Evolutionary conservation across 92 coral and sea anemone genomes (phyloP), one percentile per base, ranked within the genome.

Genomic region (Zoanthus solanderi): DNA sequence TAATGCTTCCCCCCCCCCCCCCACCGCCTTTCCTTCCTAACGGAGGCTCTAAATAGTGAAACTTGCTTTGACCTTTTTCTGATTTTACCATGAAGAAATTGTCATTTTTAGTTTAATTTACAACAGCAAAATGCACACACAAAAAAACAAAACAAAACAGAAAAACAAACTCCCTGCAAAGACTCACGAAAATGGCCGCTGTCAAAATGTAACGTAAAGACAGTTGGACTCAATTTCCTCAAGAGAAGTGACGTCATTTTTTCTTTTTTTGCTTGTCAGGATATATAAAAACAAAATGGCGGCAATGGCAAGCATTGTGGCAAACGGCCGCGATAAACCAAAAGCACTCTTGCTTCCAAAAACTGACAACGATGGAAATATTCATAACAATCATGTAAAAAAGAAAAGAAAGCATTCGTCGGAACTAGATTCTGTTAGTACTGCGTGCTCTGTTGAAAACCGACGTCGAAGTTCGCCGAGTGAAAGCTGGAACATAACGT

Each of bases 401-500:
- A 95, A 95, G 90, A 95, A 95, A 87, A 83, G 98, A 71, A 94
- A 94, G 87, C 90, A 87, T 31, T 83, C 82, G 42, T 71, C 77
- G 30, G 91, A 87, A 72, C 86, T 30, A 76, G 88, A 83, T 60
- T n/a, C 89, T n/a, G 88, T 73, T 79, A 66, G 37, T 16, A 74
- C 78, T 4, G 79, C 88, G 68, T 87, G 78, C 52, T 66, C 84
- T 29, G 87, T 84, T 31, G 89, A 88, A 83, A 69, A 78, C 29
- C 92, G 75, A 14, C 94, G 84, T 54, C 78, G 83, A 90, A 91
- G 92, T 83, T 91, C 92, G 42, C 76, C 89, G 16, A 89, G 90
- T 17, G 98, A 95, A 87, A 94, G 95, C 89, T 96, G 99, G 99
- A 96, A 96, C 91, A 92, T 96, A 13, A 91, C 98, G 72, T 89